These are phyloP conservation scores for Mystacides longicornis DNA, from an alignment of 2,888 invertebrate genomes.

Conservation along the genomic window DNA sequence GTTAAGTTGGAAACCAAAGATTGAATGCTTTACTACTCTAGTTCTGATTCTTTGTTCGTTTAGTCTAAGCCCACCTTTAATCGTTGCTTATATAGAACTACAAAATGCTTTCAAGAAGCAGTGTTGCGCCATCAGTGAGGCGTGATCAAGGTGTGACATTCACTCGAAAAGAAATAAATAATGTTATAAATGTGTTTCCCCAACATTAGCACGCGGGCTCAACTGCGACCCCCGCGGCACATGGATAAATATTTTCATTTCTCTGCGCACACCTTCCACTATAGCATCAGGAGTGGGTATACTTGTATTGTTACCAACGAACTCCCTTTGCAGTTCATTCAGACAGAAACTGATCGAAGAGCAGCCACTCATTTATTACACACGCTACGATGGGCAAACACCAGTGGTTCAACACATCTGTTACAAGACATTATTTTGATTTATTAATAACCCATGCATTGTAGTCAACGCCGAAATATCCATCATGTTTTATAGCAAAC, in stretches of 20 bases:
- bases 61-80: too few relatives aligned
- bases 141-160: conserved; percentile 20
- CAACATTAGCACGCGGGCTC: not conserved
- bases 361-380: conserved; percentile 22
- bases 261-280: conserved; percentile 7
- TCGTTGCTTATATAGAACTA: too few relatives aligned
- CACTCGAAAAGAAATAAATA: conserved; percentile 19
- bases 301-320: conserved; percentile 20
- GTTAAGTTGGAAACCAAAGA: too few relatives aligned
- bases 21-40: too few relatives aligned
- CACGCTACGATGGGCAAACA: conserved; percentile 17
- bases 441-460: conserved; percentile 9
- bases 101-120: too few relatives aligned
- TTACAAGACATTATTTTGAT: conserved; percentile 8
- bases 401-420: conserved; percentile 14
- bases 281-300: not conserved
- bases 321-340: conserved; percentile 23
- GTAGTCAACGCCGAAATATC: too few relatives aligned
- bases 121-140: conserved; percentile 5
- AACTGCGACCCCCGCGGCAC: conserved; percentile 9
- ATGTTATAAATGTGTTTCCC: conserved; percentile 3
- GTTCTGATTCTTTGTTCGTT: too few relatives aligned
- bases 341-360: conserved; percentile 19
- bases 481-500: too few relatives aligned
- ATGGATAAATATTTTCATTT: conserved; percentile 21